Base-by-base conservation (phyloP, 53 echinoderm and acorn worm genomes). In the Astropecten irregularis region DNA sequence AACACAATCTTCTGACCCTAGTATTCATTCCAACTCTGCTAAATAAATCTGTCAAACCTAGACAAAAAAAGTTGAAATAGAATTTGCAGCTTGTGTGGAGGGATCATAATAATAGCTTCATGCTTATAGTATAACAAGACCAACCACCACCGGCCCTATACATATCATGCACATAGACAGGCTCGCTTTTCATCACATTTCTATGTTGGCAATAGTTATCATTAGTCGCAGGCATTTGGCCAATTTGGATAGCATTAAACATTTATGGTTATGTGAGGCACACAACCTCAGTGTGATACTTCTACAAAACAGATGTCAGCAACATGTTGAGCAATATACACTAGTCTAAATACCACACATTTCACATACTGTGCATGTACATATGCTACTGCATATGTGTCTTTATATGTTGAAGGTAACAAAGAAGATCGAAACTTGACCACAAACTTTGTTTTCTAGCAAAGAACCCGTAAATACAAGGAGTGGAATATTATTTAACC, bases 241-340 rank as follows among this genome's bases (percentile, higher is more conserved):
- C 62, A 79, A 79, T 79, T 79, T 79, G 79, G 79, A 60, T 19
- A 62, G 79, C 62, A 79, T 79, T 60, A 79, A 79, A 61, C 46
- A 79, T 79, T 79, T 79, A 79, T 79, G 62, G 62, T 62, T 62
- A 79, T 62, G 32, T 21, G 54, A 33, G 73, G 53, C 31, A 73
- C 51, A 16, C 36, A 51, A 40, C 46, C 39, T 10, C 5, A 58
- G 53, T 53, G 53, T 53, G 53, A 3, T 18, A 18, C 16, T 69
- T 35, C 55, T 40, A 76, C 76, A 76, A 56, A 79, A 60, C 79
- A 79, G 79, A 79, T 79, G 79, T 79, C 48, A 3, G 33, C 62
- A 62, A 79, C 79, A 79, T 79, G 79, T 62, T 37, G 42, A 79
- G 47, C 57, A 74, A 57, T 25, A 74, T 29, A 26, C 14, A n/a